phyloP scores from a whole-genome alignment of 2,888 invertebrate genomes.

The Synanthedon myopaeformis region DNA sequence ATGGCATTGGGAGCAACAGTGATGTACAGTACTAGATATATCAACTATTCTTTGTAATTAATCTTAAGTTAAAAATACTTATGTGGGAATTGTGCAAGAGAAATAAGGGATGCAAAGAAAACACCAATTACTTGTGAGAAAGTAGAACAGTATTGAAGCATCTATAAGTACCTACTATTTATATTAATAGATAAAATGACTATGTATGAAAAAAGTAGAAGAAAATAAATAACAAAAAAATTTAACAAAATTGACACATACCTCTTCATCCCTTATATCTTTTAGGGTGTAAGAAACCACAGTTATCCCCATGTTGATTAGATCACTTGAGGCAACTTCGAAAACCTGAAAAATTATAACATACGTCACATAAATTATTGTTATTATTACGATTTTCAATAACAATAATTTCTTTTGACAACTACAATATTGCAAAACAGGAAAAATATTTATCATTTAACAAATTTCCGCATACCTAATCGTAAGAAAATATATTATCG shows the following conservation, averaged over 20 bases:
- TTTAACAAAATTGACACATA: constrained; percentile 43
- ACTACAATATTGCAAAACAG: too few species aligned
- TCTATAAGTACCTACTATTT: neutral
- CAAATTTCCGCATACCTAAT: too few species aligned
- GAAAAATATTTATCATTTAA: too few species aligned
- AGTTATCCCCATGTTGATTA: constrained; percentile 96
- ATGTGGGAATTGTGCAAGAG: neutral
- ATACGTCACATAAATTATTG: too few species aligned
- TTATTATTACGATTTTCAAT: too few species aligned
- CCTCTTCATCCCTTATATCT: constrained; percentile 95
- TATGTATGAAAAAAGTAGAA: neutral
- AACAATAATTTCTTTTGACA: too few species aligned
- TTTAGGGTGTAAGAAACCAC: constrained; percentile 95
- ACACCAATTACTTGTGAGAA: too few species aligned
- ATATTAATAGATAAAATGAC: neutral
- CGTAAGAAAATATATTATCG: too few species aligned
- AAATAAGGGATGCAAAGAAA: neutral
- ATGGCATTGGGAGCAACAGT: too few species aligned
- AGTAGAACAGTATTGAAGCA: neutral
- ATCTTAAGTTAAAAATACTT: too few species aligned
- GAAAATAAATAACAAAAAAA: neutral
- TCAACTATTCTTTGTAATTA: too few species aligned
- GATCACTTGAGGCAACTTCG: constrained; percentile 93
- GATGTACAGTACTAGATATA: too few species aligned
- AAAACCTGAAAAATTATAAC: constrained; percentile 72